Evolutionary conservation across 2,113 vertebrate genomes (phyloP), one percentile per base, ranked within the genome.

Genomic region (Callochromis pleurospilus): DNA sequence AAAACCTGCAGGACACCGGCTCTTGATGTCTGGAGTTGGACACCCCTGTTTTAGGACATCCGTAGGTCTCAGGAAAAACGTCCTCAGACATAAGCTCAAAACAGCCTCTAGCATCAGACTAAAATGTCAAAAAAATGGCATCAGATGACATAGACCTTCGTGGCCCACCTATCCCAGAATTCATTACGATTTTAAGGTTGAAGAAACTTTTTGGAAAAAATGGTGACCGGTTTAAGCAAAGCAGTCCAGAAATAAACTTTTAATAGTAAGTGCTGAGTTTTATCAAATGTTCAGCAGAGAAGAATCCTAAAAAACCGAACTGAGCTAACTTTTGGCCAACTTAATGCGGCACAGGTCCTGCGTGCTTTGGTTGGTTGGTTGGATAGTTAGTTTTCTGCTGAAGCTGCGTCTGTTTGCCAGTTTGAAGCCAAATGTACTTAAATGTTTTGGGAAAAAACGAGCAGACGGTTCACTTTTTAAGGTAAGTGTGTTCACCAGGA

Each of bases 171-270:
- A 36, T 36, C 17, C 17, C 1, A 36, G 31, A n/a, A 65, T 36
- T 36, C 60, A n/a, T 36, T 65, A 12, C 0, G 0, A 65, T n/a
- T 65, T n/a, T 65, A 65, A 36, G 60, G 60, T 65, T 65, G 31
- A 36, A 62, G 9, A n/a, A 65, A 65, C 6, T 0, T 5, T 65
- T 36, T 19, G 60, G 4, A 36, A 7, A 36, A n/a, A 65, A 65
- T 65, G 6, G 6, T 12, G 60, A 36, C 31, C 4, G 4, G 17
- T 65, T 2, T 36, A 65, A 12, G 60, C 31, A 36, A 65, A 36
- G 0, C 60, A 65, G 17, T 12, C 31, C 31, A 12, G 60, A 65
- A 36, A 0, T 36, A 65, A 65, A 36, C 60, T 7, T 7, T 36
- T 65, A n/a, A 36, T n/a, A 65, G 60, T 5, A 65, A 36, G 17